Evolutionary conservation across 2,113 vertebrate genomes (phyloP), one percentile per base, ranked within the genome.

Genomic region (Peromyscus leucopus): DNA sequence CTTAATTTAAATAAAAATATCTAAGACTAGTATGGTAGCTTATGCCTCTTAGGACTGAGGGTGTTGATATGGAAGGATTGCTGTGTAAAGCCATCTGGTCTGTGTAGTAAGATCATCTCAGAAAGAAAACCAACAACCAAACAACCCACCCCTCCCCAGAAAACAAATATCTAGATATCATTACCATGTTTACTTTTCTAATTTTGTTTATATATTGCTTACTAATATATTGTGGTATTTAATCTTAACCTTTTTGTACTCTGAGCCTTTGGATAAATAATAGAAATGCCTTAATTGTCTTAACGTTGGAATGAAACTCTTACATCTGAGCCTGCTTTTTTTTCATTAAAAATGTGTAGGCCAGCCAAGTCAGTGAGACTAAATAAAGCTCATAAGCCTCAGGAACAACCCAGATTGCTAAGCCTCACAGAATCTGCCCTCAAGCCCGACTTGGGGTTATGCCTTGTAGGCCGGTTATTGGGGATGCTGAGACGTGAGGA

Each of bases 1-100:
- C 65, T 86, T 84, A 89, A 63, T 93, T 90, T 97, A 93, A 94
- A 90, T 89, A 93, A 90, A 93, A 91, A 80, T 93, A 72, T 78
- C 3, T 92, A 78, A 61, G 24, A 13, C n/a, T 19, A 46, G 74
- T 46, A 12, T 46, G 9, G 72, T 31, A 9, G 28, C 65, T 33
- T 22, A 36, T 65, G 57, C 4, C 31, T 90, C 39, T 4, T 31
- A 48, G 28, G 28, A 78, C 11, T 78, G 72, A 76, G 74, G 69
- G 31, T 33, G 31, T 63, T 63, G 59, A 36, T 24, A 33, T 7
- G 48, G 39, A 61, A 48, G 31, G 11, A 26, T 65, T 15, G 48
- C 42, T n/a, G 13, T 89, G 9, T 48, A 61, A 90, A 63, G 28
- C 31, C 28, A 63, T 36, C 57, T 48, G 39, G 26, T 9, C 79